These are phyloP conservation scores for Cryptoprocta ferox DNA, from an alignment of 2,797 vertebrate genomes.

Conservation along the genomic window DNA sequence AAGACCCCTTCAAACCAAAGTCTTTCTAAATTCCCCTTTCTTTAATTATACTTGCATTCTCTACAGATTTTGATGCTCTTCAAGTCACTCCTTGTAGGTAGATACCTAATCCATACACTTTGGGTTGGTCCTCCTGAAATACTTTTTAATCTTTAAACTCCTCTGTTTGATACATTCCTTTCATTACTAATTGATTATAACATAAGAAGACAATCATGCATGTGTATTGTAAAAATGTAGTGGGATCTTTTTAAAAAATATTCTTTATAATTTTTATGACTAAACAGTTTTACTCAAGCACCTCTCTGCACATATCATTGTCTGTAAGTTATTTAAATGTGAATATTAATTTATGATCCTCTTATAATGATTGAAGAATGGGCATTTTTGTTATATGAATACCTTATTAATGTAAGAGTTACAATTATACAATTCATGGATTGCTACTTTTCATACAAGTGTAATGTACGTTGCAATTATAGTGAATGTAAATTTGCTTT, in stretches of 20 bases:
- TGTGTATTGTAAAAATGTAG: neutral
- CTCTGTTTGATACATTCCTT: neutral
- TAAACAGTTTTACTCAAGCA: neutral
- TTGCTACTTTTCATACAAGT: neutral
- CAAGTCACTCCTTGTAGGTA: neutral
- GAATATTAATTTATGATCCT: neutral
- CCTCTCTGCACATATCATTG: neutral
- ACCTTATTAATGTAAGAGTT: neutral
- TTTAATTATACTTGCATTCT: neutral
- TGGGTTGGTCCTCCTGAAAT: neutral
- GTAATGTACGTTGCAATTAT: neutral
- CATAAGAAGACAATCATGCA: neutral
- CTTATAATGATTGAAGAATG: neutral
- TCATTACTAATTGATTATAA: neutral
- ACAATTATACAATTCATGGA: neutral
- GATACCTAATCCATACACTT: neutral
- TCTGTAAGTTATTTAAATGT: slow-evolving; percentile 2
- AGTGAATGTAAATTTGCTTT: neutral
- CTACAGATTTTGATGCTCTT: neutral
- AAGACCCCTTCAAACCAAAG: neutral
- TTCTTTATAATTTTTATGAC: neutral
- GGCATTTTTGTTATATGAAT: neutral
- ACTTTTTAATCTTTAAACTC: neutral
- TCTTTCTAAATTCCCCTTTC: neutral
- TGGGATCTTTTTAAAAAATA: neutral